Base-by-base conservation (phyloP, 1,140 invertebrate species). In the Lerema accius region DNA sequence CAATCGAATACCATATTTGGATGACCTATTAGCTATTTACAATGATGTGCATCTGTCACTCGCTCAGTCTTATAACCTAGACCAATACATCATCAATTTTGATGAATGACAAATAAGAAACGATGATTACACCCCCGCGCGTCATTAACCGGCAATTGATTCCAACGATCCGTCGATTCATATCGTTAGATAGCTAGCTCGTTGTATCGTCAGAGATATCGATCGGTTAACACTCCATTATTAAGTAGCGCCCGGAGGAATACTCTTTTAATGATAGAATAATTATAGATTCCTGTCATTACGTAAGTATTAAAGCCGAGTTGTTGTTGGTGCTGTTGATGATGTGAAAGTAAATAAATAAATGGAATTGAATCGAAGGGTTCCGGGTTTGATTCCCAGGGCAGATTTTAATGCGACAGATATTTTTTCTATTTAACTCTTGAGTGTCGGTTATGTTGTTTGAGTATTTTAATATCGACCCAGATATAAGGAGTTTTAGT, bases 71-170 rank as follows among this genome's bases (percentile, higher is more conserved):
- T 26, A 5, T 64, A 53, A 43, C 67, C 77, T 79, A 37, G 4
- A 58, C 75, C 73, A 73, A 0, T 17, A 28, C 10, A 35, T 11
- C 5, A 73, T 66, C 79, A 88, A 89, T 89, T 88, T 83, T 79
- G 65, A 76, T 84, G 80, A 87, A 88, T 88, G 85, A 88, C 81
- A 87, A 89, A 89, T 88, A 86, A 86, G 84, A 89, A 86, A 74
- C 60, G 71, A 76, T 82, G 84, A 87, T 87, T 81, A 76, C 74
- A 71, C 74, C 59, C 59, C 53, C 37, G 55, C 65, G 69, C 71
- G 71, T 83, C 81, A 83, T 86, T 80, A 83, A 65, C 68, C 50
- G 60, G 78, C 79, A 86, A 88, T 89, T 85, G 83, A 83, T 80
- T 80, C 58, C 50, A 63, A 50, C 69, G 70, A 69, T 73, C 71